Conservation (phyloP, 37 sponge, comb jelly and placozoan species). For the Bolinopsis microptera region DNA sequence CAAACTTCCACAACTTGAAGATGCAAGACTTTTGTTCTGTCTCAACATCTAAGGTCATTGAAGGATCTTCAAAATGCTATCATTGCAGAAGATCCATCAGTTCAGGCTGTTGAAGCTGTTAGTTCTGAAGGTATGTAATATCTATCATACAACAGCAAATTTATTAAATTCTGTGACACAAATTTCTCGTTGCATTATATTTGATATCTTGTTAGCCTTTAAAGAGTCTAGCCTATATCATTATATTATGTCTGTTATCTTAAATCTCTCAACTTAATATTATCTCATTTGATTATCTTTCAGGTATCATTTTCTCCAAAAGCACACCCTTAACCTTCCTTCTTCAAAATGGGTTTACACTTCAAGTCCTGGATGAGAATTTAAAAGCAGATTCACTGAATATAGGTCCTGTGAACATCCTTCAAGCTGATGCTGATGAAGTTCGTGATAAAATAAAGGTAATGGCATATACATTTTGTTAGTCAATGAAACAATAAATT, state of each 20-base stretch:
- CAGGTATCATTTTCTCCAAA: slow-evolving; percentile 45
- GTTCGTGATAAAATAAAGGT: slow-evolving; percentile 64
- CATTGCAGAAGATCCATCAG: slow-evolving; percentile 44
- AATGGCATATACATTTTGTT: no score
- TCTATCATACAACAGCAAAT: no score
- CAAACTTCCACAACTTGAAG: neutral
- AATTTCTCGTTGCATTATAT: neutral
- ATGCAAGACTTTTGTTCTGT: slow-evolving; percentile 15
- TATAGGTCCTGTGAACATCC: neutral
- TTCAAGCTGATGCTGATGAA: neutral
- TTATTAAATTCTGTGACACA: neutral
- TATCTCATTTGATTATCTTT: no score
- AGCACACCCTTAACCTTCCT: slow-evolving; percentile 12
- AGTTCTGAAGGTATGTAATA: slow-evolving; percentile 14
- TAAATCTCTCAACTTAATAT: neutral
- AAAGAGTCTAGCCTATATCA: no score
- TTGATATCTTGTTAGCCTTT: neutral
- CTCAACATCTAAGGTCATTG: neutral
- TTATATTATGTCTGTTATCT: neutral
- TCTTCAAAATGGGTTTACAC: slow-evolving; percentile 48
- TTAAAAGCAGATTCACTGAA: neutral
- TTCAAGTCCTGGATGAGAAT: neutral
- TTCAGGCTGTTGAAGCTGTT: slow-evolving; percentile 40
- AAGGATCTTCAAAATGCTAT: slow-evolving; percentile 31
- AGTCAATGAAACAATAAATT: no score